Percentiles rank a stretch among this genome's conserved stretches.
These are phyloP conservation scores for Medauroidea extradentata DNA, from an alignment of 1,140 invertebrate genomes.

Conservation along the genomic window DNA sequence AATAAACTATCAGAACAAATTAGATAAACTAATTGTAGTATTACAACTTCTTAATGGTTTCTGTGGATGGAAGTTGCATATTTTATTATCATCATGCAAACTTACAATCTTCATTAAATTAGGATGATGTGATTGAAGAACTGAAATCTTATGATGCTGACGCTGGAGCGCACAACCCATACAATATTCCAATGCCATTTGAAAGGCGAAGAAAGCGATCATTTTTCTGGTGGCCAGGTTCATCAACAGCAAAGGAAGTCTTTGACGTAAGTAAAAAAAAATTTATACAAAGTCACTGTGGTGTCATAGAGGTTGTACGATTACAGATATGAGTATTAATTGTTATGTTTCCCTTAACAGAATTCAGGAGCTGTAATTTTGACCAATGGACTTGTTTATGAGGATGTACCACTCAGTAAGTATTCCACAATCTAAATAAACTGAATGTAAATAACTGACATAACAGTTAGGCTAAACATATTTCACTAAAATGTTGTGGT, in stretches of 20 bases:
- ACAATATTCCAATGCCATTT: conserved; percentile 23
- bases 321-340: not conserved
- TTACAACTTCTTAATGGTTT: too few species aligned
- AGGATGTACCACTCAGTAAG: conserved; percentile 57
- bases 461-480: too few species aligned
- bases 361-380: conserved; percentile 72
- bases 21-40: too few species aligned
- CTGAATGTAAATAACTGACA: too few species aligned
- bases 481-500: too few species aligned
- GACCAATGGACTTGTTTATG: conserved; percentile 64
- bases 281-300: too few species aligned
- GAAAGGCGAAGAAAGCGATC: conserved; percentile 32
- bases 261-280: conserved; percentile 52
- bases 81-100: too few species aligned
- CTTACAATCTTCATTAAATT: too few species aligned
- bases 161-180: conserved; percentile 41
- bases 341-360: conserved; percentile 41
- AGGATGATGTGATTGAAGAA: conserved; percentile 57
- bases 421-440: conserved; percentile 23
- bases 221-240: conserved; percentile 58
- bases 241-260: conserved; percentile 58
- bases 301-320: conserved; percentile 16
- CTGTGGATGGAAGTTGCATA: too few species aligned
- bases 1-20: too few species aligned
- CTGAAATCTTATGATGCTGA: conserved; percentile 59